phyloP scores from a whole-genome alignment of 2,113 vertebrate genomes.

The Condylura cristata region DNA sequence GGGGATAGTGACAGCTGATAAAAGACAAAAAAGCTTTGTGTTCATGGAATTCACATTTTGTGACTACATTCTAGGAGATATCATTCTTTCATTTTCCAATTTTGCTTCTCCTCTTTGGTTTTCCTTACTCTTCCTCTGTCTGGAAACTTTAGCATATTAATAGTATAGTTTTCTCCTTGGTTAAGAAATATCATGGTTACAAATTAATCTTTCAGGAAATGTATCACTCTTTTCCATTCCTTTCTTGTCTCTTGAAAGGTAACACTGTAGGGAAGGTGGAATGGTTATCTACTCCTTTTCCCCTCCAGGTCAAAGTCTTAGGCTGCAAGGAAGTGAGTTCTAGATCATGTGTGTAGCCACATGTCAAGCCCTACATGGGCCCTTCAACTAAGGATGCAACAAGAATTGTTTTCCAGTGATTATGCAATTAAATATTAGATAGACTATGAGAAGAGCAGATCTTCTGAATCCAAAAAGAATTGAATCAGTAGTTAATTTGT shows the following conservation, averaged over 20 bases:
- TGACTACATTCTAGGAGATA: background rate
- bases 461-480: background rate
- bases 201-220: conserved; percentile 10
- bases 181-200: conserved; percentile 1
- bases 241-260: conserved; percentile 10
- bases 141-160: background rate
- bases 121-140: background rate
- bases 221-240: background rate
- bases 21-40: background rate
- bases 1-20: background rate
- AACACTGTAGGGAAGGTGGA: background rate
- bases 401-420: background rate
- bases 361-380: background rate
- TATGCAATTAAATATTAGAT: background rate
- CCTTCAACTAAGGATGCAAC: background rate
- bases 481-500: background rate
- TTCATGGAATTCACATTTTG: background rate
- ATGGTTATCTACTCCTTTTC: background rate
- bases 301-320: background rate
- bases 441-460: background rate
- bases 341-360: background rate
- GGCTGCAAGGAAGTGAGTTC: background rate
- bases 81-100: background rate
- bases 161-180: background rate
- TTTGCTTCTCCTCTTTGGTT: background rate